Evolutionary conservation across 2,797 vertebrate species (phyloP).

Genomic region (Rhinophrynus dorsalis): DNA sequence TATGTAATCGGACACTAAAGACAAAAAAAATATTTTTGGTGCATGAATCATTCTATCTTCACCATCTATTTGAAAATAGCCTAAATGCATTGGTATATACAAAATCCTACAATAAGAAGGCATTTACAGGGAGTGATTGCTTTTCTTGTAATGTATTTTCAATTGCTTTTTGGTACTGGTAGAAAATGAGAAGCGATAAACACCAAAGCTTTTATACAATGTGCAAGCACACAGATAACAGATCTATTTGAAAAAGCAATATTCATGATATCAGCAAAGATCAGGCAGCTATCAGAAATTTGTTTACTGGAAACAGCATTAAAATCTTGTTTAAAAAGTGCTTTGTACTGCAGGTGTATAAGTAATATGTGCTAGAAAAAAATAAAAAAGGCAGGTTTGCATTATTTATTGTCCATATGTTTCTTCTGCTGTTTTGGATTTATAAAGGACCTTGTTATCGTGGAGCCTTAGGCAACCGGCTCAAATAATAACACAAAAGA

Average conservation of each 20-base stretch:
- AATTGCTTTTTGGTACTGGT: not conserved
- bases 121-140: not conserved
- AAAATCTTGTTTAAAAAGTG: conserved; percentile 65
- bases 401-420: conserved; percentile 73
- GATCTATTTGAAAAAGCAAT: conserved; percentile 3
- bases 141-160: not conserved
- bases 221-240: not conserved
- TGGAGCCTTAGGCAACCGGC: conserved; percentile 58
- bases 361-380: no score
- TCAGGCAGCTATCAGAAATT: conserved; percentile 62
- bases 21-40: no score
- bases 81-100: no score
- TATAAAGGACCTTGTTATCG: conserved; percentile 63
- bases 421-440: conserved; percentile 62
- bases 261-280: conserved; percentile 11
- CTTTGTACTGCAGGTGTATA: conserved; percentile 60
- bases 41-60: no score
- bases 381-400: conserved; percentile 67
- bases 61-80: no score
- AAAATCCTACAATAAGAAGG: no score
- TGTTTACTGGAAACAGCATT: conserved; percentile 58
- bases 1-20: no score
- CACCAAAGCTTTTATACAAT: conserved; percentile 1
- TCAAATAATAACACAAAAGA: conserved; percentile 68
- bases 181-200: not conserved